These are phyloP conservation scores for Microtus oregoni DNA, from an alignment of 2,113 vertebrate species.

Conservation along the genomic window DNA sequence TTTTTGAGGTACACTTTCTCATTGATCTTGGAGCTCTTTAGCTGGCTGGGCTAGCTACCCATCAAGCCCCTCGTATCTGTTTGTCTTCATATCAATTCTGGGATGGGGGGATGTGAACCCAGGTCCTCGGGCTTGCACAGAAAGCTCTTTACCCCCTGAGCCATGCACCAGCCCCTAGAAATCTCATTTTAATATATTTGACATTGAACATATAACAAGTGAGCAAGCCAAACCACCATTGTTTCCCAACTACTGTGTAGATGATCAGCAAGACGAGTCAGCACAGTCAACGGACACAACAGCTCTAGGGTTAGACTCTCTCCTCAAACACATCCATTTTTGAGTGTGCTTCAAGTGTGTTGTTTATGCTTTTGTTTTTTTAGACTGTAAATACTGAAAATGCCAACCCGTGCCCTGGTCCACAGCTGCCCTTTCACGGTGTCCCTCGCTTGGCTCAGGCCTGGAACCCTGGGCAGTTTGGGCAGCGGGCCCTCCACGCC, in stretches of 20 bases:
- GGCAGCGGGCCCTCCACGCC: neutral
- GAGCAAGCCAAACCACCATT: neutral
- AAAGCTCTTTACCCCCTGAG: neutral
- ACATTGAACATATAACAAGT: neutral
- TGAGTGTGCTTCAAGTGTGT: neutral
- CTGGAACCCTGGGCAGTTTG: neutral
- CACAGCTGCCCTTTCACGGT: fast-evolving
- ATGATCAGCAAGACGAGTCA: neutral
- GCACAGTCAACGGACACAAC: fast-evolving
- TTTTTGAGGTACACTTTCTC: neutral
- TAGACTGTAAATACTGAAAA: neutral
- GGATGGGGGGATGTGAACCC: neutral
- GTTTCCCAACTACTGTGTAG: neutral
- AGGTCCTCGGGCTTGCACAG: neutral
- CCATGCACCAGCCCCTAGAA: neutral
- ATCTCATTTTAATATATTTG: neutral
- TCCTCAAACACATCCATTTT: neutral
- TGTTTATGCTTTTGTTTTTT: neutral
- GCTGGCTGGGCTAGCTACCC: neutral
- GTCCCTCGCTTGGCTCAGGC: neutral
- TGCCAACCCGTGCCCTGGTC: no score
- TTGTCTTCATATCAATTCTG: neutral
- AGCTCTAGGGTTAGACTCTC: neutral
- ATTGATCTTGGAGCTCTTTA: neutral
- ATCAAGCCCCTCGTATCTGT: neutral